phyloP scores from a whole-genome alignment of 2,797 vertebrate species.

The Urosaurus nigricauda region DNA sequence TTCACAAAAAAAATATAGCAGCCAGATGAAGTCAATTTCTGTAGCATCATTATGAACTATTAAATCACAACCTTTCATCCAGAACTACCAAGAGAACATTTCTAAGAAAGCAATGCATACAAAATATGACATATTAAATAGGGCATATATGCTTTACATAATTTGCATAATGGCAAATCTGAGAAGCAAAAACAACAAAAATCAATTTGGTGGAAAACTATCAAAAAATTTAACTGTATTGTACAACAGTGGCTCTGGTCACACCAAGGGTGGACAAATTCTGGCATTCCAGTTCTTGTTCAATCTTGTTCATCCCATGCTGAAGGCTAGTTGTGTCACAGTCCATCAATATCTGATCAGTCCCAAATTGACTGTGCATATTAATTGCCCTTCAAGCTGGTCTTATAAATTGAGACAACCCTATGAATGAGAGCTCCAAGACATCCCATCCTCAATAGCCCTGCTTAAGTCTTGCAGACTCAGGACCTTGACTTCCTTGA shows the following conservation, averaged over 20 bases:
- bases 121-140: constrained; percentile 11
- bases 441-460: too few species aligned
- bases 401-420: too few species aligned
- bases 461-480: too few species aligned
- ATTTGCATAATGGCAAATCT: background rate
- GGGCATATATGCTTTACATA: background rate
- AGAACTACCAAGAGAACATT: constrained; percentile 41
- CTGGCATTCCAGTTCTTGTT: background rate
- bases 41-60: constrained; percentile 39
- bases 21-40: constrained; percentile 52
- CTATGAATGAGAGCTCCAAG: too few species aligned
- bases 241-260: constrained; percentile 12
- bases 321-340: background rate
- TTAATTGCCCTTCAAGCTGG: too few species aligned
- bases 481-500: too few species aligned
- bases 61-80: constrained; percentile 48
- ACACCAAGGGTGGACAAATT: background rate
- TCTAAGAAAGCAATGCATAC: constrained; percentile 35
- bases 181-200: background rate
- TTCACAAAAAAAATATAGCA: background rate
- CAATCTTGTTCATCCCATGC: background rate
- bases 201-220: constrained; percentile 11
- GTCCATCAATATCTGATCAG: too few species aligned
- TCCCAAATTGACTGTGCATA: too few species aligned
- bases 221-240: too few species aligned